Conservation (phyloP, 2,113 vertebrate genomes). For the Rattus rattus region DNA sequence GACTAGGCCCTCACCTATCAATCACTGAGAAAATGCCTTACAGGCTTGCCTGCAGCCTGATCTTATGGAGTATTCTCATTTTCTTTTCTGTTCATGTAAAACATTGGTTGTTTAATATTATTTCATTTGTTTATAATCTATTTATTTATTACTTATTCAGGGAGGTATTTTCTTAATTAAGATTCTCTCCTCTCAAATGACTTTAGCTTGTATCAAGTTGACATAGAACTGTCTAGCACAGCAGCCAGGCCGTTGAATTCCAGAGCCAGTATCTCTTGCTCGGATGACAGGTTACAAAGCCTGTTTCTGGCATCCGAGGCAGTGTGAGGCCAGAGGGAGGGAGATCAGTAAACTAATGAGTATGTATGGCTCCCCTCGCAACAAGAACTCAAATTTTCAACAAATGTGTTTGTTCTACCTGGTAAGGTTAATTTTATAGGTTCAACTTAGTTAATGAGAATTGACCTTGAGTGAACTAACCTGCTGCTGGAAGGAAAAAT, state of each 20-base stretch:
- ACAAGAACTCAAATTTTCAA: constrained; percentile 6
- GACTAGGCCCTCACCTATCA: background rate
- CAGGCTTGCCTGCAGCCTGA: background rate
- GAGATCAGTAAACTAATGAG: background rate
- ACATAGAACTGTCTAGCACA: background rate
- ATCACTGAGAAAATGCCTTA: background rate
- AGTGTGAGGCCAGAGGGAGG: background rate
- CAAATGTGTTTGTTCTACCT: background rate
- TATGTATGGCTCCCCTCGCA: background rate
- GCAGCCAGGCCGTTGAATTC: background rate
- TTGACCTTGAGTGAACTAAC: background rate
- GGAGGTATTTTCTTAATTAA: background rate
- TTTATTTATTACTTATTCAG: too few relatives aligned
- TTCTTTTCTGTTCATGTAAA: background rate
- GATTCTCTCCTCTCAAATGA: background rate
- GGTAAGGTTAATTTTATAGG: background rate
- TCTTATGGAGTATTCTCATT: background rate
- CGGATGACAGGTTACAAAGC: background rate
- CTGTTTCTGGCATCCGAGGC: background rate
- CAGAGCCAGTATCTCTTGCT: background rate
- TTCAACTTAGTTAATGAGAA: background rate
- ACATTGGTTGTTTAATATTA: too few relatives aligned
- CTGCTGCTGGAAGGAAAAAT: background rate
- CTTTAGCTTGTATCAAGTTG: background rate
- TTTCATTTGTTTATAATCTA: too few relatives aligned